Evolutionary conservation across 2,888 invertebrate species (phyloP).

Genomic region (Scaptomyza tumidula): DNA sequence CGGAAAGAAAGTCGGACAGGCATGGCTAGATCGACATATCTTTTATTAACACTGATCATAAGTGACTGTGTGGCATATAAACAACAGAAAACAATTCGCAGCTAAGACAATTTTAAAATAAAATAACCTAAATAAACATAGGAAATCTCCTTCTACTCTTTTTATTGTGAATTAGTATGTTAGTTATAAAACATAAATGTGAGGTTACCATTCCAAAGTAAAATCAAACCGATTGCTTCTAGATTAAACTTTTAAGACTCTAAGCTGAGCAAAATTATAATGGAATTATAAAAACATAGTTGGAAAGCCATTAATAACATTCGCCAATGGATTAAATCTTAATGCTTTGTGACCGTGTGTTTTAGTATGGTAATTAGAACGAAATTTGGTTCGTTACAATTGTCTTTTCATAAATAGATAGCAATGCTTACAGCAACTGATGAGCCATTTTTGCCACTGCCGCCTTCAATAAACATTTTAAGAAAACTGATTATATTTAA

Average conservation of each 20-base stretch:
- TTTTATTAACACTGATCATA: background rate
- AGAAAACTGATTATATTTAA: conserved; percentile 88
- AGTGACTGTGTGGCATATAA: background rate
- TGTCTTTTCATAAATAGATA: conserved; percentile 28
- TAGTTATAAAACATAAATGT: background rate
- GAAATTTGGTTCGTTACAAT: conserved; percentile 22
- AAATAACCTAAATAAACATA: background rate
- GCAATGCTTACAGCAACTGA: conserved; percentile 91
- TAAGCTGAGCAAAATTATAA: background rate
- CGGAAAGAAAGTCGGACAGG: background rate
- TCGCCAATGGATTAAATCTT: conserved; percentile 1
- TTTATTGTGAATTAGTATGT: background rate
- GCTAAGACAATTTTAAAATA: background rate
- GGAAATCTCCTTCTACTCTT: background rate
- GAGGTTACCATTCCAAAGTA: background rate
- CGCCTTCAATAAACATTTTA: conserved; percentile 91
- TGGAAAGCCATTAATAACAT: background rate
- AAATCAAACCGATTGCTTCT: background rate
- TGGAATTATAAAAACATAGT: no score
- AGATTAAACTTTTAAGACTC: background rate
- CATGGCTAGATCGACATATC: background rate
- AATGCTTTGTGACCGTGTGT: conserved; percentile 12
- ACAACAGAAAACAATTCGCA: background rate
- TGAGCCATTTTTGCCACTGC: conserved; percentile 98
- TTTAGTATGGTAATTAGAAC: conserved; percentile 39